phyloP scores from a whole-genome alignment of 2,113 vertebrate genomes.

The Puffinus mauretanicus region DNA sequence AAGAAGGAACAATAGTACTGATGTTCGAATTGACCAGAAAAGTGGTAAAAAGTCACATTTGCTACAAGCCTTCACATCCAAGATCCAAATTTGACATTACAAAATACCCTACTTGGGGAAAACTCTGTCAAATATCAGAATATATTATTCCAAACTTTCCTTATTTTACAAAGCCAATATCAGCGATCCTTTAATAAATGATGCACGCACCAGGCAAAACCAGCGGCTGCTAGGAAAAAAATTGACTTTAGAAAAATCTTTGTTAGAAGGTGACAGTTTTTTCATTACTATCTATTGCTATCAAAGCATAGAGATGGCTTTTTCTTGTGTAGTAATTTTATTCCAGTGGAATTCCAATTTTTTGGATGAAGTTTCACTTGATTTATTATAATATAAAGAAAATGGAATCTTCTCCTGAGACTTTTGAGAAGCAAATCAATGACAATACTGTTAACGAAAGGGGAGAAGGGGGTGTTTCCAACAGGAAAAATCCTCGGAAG shows the following conservation, averaged over 20 bases:
- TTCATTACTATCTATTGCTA: slow-evolving; percentile 56
- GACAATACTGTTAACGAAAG: neutral
- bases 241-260: slow-evolving; percentile 61
- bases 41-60: neutral
- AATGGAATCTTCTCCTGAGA: neutral
- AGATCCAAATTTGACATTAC: slow-evolving; percentile 10
- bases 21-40: neutral
- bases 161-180: slow-evolving; percentile 35
- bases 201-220: neutral
- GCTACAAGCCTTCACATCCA: neutral
- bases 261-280: slow-evolving; percentile 59
- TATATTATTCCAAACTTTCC: slow-evolving; percentile 24
- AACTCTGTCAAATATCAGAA: slow-evolving; percentile 14
- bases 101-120: neutral
- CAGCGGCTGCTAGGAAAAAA: slow-evolving; percentile 34
- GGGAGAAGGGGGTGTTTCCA: neutral
- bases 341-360: slow-evolving; percentile 54
- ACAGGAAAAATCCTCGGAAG: neutral
- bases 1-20: neutral
- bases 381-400: slow-evolving; percentile 44
- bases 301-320: slow-evolving; percentile 23
- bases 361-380: slow-evolving; percentile 45
- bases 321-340: slow-evolving; percentile 52
- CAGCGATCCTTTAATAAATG: slow-evolving; percentile 53
- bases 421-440: slow-evolving; percentile 2